These are phyloP conservation scores for Cheirogaleus major DNA, from an alignment of 2,797 vertebrate genomes.

Conservation along the genomic window DNA sequence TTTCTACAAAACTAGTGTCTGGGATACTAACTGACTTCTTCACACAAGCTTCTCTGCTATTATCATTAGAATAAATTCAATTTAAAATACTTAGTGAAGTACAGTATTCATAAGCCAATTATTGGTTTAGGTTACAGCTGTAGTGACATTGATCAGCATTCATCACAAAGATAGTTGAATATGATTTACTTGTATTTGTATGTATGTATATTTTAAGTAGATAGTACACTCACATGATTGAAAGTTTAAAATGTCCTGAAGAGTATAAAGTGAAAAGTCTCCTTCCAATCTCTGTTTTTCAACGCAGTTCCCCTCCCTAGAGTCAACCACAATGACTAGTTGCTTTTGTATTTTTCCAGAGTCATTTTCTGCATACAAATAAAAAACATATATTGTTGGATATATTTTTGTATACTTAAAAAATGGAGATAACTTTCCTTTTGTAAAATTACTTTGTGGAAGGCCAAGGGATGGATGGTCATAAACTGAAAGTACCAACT, in stretches of 20 bases:
- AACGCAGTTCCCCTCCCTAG: neutral
- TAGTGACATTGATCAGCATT: neutral
- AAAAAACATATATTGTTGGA: neutral
- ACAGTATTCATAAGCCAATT: neutral
- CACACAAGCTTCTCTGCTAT: neutral
- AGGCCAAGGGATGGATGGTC: neutral
- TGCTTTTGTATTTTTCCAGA: slow-evolving; percentile 1
- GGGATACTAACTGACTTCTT: neutral
- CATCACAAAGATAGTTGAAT: neutral
- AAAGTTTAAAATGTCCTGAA: neutral
- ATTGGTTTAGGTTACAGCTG: neutral
- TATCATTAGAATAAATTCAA: slow-evolving; percentile 23
- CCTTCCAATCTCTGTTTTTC: neutral
- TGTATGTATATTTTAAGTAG: neutral
- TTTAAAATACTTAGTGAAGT: slow-evolving; percentile 35
- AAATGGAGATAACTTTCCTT: neutral
- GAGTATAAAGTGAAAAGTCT: neutral
- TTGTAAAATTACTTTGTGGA: slow-evolving; percentile 15
- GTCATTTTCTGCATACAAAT: neutral
- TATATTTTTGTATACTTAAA: neutral
- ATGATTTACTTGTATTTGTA: neutral
- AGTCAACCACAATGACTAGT: neutral
- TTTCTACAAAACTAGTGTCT: slow-evolving; percentile 33
- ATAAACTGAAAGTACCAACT: neutral
- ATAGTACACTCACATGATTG: neutral